A percentile compares a stretch with the other conserved stretches of the same genome.
Evolutionary conservation across 1,140 invertebrate genomes (phyloP).

Genomic region (Aricia agestis): DNA sequence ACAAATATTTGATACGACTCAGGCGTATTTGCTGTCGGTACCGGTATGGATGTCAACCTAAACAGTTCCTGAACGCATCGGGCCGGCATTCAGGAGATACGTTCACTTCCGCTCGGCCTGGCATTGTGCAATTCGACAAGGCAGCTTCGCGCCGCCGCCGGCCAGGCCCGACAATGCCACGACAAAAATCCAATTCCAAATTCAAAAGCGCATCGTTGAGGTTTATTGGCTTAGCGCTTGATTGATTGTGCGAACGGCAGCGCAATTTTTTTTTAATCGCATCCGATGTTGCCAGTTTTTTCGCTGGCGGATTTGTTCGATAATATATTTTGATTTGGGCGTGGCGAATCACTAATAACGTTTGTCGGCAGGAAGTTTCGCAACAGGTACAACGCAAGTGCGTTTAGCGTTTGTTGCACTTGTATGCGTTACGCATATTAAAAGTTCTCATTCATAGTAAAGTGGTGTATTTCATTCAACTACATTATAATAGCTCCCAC

Average conservation of each 20-base stretch:
- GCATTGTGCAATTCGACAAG: slow-evolving; percentile 66
- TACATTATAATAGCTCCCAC: too few species aligned
- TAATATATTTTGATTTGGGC: slow-evolving; percentile 75
- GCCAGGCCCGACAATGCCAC: slow-evolving; percentile 60
- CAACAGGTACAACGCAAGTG: slow-evolving; percentile 53
- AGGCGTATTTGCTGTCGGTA: slow-evolving; percentile 37
- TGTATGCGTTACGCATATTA: slow-evolving; percentile 66
- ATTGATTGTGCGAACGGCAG: slow-evolving; percentile 71
- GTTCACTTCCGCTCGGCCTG: slow-evolving; percentile 64
- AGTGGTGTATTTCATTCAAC: slow-evolving; percentile 6
- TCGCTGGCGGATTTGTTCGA: slow-evolving; percentile 45
- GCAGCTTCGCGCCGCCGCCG: slow-evolving; percentile 62
- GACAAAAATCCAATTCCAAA: slow-evolving; percentile 68
- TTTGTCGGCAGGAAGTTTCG: slow-evolving; percentile 67
- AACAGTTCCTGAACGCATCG: slow-evolving; percentile 66
- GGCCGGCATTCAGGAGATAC: slow-evolving; percentile 59
- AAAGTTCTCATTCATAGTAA: slow-evolving; percentile 9
- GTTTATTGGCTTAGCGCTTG: slow-evolving; percentile 76
- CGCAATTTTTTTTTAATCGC: slow-evolving; percentile 54
- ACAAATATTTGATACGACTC: too few species aligned
- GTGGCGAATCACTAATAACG: slow-evolving; percentile 58
- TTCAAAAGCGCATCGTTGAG: slow-evolving; percentile 75
- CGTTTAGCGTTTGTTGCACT: slow-evolving; percentile 44
- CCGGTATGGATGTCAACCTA: slow-evolving; percentile 44
- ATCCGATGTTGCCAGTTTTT: slow-evolving; percentile 43